Evolutionary conservation across 1,140 invertebrate genomes (phyloP).

Genomic region (Bombus superbus): DNA sequence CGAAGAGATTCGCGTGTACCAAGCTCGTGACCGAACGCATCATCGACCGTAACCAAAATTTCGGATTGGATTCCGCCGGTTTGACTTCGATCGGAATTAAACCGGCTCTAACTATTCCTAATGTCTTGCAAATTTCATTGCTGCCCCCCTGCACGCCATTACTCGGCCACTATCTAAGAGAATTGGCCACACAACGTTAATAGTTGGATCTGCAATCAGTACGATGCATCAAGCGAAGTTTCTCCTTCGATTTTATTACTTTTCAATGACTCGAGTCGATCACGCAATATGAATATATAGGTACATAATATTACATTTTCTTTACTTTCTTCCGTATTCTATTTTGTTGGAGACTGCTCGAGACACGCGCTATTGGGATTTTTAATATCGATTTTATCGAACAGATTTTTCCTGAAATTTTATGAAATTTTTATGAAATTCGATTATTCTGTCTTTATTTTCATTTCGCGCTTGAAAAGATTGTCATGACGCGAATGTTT

Average conservation of each 20-base stretch:
- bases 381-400: neutral
- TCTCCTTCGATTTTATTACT: neutral
- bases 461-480: neutral
- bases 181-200: neutral
- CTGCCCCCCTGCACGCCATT: neutral
- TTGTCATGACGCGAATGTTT: neutral
- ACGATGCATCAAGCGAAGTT: neutral
- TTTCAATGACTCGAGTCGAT: neutral
- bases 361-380: neutral
- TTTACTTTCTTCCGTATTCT: no score
- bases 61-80: constrained; percentile 19
- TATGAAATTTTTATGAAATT: neutral
- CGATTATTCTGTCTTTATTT: neutral
- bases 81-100: constrained; percentile 35
- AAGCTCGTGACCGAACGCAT: constrained; percentile 11
- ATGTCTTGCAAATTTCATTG: constrained; percentile 40
- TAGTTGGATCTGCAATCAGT: neutral
- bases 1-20: constrained; percentile 21
- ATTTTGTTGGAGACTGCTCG: no score
- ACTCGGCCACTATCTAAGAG: no score
- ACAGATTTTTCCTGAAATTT: neutral
- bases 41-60: constrained; percentile 7
- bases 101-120: constrained; percentile 27
- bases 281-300: neutral
- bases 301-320: neutral